Conservation (phyloP, 2,113 vertebrate species). For the Melanerpes formicivorus region DNA sequence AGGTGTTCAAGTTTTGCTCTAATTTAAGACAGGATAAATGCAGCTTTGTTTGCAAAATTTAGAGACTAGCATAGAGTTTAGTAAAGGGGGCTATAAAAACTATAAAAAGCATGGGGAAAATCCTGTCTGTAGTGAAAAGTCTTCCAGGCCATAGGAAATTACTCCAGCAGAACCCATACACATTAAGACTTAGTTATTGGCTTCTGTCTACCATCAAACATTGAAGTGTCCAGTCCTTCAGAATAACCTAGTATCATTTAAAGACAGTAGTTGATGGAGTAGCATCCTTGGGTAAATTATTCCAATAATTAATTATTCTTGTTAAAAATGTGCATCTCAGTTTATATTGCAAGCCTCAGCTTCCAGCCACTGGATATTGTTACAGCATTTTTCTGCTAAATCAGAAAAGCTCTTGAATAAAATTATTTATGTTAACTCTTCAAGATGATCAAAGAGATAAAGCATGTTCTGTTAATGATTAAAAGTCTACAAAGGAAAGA, state of each 20-base stretch:
- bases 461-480: not conserved
- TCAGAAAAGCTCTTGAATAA: not conserved
- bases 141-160: not conserved
- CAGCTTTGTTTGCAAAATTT: conserved; percentile 17
- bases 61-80: not conserved
- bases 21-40: conserved; percentile 41
- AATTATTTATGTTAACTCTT: not conserved
- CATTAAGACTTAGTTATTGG: not conserved
- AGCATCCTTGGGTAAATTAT: not conserved
- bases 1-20: conserved; percentile 43
- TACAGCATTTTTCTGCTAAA: not conserved
- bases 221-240: not conserved
- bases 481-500: not conserved
- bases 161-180: not conserved
- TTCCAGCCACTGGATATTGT: not conserved
- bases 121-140: not conserved
- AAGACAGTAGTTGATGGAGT: not conserved
- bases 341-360: not conserved
- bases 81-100: conserved; percentile 1
- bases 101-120: not conserved
- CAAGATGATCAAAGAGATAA: conserved; percentile 8
- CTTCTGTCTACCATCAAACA: not conserved
- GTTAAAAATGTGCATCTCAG: not conserved
- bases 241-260: not conserved
- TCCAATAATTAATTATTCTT: not conserved